These are phyloP conservation scores for Camponotus vicinus DNA, from an alignment of 1,140 invertebrate genomes.

Conservation along the genomic window DNA sequence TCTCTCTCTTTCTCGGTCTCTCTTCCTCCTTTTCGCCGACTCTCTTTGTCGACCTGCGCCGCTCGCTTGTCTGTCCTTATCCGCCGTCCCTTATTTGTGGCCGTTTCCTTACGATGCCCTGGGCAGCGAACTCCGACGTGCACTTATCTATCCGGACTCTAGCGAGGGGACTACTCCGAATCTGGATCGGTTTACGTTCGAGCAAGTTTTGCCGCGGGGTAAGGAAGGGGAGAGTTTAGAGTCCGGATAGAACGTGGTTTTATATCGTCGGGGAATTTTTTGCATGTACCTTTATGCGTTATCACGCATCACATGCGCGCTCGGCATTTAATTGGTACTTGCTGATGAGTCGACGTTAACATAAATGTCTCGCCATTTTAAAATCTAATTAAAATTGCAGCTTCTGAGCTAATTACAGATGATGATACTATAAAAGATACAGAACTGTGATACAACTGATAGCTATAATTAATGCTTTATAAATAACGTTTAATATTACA, in stretches of 20 bases:
- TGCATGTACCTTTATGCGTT: not conserved
- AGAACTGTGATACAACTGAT: not conserved
- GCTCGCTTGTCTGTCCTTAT: slow-evolving; percentile 54
- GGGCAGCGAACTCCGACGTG: slow-evolving; percentile 55
- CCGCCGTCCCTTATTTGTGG: slow-evolving; percentile 31
- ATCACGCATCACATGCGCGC: not conserved
- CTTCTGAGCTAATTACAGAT: slow-evolving; percentile 20
- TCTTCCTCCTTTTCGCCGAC: slow-evolving; percentile 17
- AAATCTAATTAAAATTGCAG: slow-evolving; percentile 30
- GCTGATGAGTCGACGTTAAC: not conserved
- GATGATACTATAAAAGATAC: not conserved
- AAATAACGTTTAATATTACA: not conserved
- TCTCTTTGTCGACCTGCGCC: slow-evolving; percentile 15
- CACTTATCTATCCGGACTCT: slow-evolving; percentile 41
- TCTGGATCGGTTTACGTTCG: slow-evolving; percentile 46
- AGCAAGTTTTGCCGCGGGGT: slow-evolving; percentile 13
- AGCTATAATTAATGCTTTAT: not conserved
- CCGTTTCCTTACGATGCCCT: slow-evolving; percentile 53
- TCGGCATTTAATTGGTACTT: not conserved
- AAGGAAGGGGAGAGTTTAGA: too few species aligned
- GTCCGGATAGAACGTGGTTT: not conserved
- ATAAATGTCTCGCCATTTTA: slow-evolving; percentile 33
- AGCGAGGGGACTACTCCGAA: slow-evolving; percentile 44
- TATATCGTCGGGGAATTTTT: not conserved
- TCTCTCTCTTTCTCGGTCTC: slow-evolving; percentile 5